Evolutionary conservation across 1,140 invertebrate species (phyloP).

Genomic region (Drosophila subpulchrella): DNA sequence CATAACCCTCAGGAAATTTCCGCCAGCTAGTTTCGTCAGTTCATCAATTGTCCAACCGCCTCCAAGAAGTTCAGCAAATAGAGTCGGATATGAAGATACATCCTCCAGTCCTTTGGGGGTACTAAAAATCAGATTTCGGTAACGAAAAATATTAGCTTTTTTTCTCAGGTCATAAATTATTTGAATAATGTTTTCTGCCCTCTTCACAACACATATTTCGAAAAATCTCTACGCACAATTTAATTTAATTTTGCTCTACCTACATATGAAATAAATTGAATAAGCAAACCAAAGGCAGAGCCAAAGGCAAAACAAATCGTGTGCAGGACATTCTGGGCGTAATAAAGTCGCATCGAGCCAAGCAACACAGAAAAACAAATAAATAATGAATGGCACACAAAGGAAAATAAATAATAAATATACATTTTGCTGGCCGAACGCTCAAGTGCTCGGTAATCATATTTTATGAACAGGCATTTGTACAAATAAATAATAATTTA

Average conservation of each 20-base stretch:
- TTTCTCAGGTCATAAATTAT: not conserved
- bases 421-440: slow-evolving; percentile 41
- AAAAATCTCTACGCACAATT: slow-evolving; percentile 32
- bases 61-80: slow-evolving; percentile 93
- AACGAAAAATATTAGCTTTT: not conserved
- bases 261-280: slow-evolving; percentile 39
- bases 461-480: slow-evolving; percentile 59
- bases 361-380: slow-evolving; percentile 46
- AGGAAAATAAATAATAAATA: slow-evolving; percentile 75
- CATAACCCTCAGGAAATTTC: slow-evolving; percentile 93
- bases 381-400: slow-evolving; percentile 59
- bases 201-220: slow-evolving; percentile 15
- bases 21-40: slow-evolving; percentile 94
- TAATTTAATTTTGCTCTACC: slow-evolving; percentile 29
- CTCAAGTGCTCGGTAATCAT: slow-evolving; percentile 56
- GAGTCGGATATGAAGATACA: slow-evolving; percentile 94
- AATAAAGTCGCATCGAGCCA: slow-evolving; percentile 31
- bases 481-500: slow-evolving; percentile 78
- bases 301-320: not conserved
- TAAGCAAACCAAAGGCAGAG: slow-evolving; percentile 4
- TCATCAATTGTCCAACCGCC: slow-evolving; percentile 93
- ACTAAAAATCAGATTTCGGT: slow-evolving; percentile 85
- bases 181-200: not conserved
- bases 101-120: slow-evolving; percentile 95
- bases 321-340: slow-evolving; percentile 22